Evolutionary conservation across 2,797 vertebrate genomes (phyloP).

Genomic region (Chromis chromis): DNA sequence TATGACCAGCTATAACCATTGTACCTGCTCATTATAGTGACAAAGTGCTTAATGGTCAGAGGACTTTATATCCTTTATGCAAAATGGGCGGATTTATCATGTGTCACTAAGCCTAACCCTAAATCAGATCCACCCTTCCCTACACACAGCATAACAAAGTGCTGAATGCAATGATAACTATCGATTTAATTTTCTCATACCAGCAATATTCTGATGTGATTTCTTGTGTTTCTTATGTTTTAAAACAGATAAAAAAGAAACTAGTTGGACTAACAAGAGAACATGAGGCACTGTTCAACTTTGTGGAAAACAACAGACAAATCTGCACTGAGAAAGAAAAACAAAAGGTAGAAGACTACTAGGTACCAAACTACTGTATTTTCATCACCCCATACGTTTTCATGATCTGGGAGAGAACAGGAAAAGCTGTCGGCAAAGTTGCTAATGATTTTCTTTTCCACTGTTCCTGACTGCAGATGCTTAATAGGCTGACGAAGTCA

Average conservation of each 20-base stretch:
- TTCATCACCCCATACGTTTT: neutral
- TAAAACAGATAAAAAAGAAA: constrained; percentile 89
- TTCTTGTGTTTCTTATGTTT: constrained; percentile 16
- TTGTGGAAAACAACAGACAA: constrained; percentile 88
- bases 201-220: neutral
- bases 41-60: neutral
- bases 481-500: constrained; percentile 91
- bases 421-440: neutral
- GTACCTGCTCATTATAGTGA: neutral
- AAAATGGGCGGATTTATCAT: neutral
- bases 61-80: neutral
- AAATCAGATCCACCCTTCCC: neutral
- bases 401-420: neutral
- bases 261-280: constrained; percentile 86
- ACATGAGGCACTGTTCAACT: constrained; percentile 89
- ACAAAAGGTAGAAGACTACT: constrained; percentile 88
- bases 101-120: too few species aligned
- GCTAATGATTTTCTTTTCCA: neutral
- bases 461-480: constrained; percentile 80
- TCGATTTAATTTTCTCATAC: neutral
- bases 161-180: neutral
- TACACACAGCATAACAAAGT: neutral
- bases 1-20: neutral
- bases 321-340: constrained; percentile 88
- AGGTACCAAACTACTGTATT: neutral